These are phyloP conservation scores for Troides helena DNA, from an alignment of 2,888 invertebrate genomes.

Conservation along the genomic window DNA sequence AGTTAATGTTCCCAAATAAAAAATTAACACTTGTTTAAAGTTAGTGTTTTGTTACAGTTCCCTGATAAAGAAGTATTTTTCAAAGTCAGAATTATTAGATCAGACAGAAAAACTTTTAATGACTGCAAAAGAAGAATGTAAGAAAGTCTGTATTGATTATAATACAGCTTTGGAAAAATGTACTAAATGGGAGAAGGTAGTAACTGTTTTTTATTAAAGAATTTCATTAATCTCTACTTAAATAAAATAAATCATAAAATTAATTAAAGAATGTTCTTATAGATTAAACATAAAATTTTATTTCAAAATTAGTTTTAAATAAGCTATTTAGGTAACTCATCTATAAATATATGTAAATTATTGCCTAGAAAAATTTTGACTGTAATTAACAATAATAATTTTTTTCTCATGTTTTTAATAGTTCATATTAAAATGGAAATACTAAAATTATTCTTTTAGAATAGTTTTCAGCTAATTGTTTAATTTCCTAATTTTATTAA, in stretches of 20 bases:
- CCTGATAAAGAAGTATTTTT: constrained; percentile 47
- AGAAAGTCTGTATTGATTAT: constrained; percentile 52
- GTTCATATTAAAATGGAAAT: neutral
- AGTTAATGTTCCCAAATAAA: neutral
- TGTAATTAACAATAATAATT: neutral
- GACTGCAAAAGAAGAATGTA: constrained; percentile 52
- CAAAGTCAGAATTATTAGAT: constrained; percentile 43
- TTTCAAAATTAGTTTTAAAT: neutral
- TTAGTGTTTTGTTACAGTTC: constrained; percentile 44
- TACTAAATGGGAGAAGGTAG: constrained; percentile 51
- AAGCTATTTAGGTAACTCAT: neutral
- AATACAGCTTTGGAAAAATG: constrained; percentile 49
- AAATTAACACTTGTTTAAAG: neutral
- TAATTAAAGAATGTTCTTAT: too few species aligned
- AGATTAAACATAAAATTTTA: neutral
- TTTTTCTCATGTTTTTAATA: neutral
- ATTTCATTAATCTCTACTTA: neutral
- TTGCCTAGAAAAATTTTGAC: too few species aligned
- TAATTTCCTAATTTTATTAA: too few species aligned
- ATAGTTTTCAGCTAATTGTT: too few species aligned
- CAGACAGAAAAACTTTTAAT: constrained; percentile 44
- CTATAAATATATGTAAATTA: neutral
- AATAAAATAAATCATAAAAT: too few species aligned
- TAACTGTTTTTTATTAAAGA: constrained; percentile 13
- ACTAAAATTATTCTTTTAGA: too few species aligned